Percentiles rank a stretch among this genome's conserved stretches.
Evolutionary conservation across 2,113 vertebrate genomes (phyloP).

Genomic region (Macquaria ambigua): DNA sequence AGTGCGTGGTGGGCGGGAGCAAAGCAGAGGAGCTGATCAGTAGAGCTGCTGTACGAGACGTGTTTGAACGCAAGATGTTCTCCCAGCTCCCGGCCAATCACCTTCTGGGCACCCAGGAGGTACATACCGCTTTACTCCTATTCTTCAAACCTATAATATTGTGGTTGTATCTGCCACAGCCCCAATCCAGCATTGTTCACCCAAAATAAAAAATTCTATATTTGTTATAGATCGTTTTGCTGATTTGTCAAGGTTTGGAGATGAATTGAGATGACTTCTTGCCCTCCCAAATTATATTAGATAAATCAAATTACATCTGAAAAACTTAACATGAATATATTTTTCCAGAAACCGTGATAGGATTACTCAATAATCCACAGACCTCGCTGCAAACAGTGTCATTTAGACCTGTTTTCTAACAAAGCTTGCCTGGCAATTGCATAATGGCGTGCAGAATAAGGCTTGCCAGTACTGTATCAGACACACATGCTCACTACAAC

Average conservation of each 20-base stretch:
- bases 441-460: neutral
- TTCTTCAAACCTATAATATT: neutral
- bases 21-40: constrained; percentile 94
- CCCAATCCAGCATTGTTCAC: neutral
- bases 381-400: neutral
- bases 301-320: neutral
- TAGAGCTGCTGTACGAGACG: constrained; percentile 88
- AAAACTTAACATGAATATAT: neutral
- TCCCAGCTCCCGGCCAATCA: constrained; percentile 95
- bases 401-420: constrained; percentile 6
- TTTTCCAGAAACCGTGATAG: neutral
- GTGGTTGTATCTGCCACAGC: neutral
- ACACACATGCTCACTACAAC: constrained; percentile 1
- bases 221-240: neutral
- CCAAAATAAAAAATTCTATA: too few relatives aligned
- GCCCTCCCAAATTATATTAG: constrained; percentile 1
- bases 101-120: constrained; percentile 85
- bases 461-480: neutral
- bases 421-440: neutral
- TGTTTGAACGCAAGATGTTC: constrained; percentile 91
- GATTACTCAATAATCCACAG: neutral
- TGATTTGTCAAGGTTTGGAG: too few relatives aligned
- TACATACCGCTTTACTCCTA: constrained; percentile 66
- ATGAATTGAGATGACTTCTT: neutral
- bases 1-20: constrained; percentile 94